Evolutionary conservation across 2,113 vertebrate species (phyloP), one percentile per base, ranked within the genome.

Genomic region (Atlantisia rogersi): DNA sequence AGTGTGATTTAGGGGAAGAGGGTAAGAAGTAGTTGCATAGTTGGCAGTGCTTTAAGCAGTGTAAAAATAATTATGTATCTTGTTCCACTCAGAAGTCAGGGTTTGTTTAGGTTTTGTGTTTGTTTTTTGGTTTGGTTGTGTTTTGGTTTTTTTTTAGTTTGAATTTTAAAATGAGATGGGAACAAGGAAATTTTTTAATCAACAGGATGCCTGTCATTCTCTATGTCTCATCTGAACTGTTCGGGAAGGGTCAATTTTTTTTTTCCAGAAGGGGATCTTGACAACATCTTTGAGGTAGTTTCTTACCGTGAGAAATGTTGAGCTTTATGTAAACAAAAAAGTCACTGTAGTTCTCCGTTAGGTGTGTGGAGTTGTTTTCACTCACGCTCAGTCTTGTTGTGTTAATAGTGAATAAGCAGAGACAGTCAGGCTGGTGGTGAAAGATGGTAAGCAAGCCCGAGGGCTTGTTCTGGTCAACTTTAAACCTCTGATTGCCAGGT

Each of bases 401-500:
- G 96, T 97, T 98, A 97, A 95, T 97, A 97, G 60, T 95, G 97
- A 97, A 94, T 97, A 97, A 95, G 93, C 96, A 96, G 98, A 98
- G 97, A 97, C 97, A 97, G 97, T 92, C 94, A 96, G 97, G 82
- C 97, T 97, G 86, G 95, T 98, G 97, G 97, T 98, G 96, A 97
- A 97, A 98, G 98, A 98, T 97, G 97, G 98, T 97, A 97, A 96
- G 95, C 96, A 97, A 94, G 98, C 98, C 98, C 68, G 82, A 67
- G 98, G 98, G 98, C 98, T 97, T 98, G 98, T 98, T 94, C 89
- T 97, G 94, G 96, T 98, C 97, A 97, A 93, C 90, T 96, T 97
- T 95, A 96, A 97, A 93, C 94, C 97, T 98, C 97, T 98, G 98
- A 99, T 99, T 99, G 98, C 98, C 97, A 98, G 97, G 82, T 97